These are phyloP conservation scores for Castor canadensis DNA, from an alignment of 2,113 vertebrate species.

Conservation along the genomic window DNA sequence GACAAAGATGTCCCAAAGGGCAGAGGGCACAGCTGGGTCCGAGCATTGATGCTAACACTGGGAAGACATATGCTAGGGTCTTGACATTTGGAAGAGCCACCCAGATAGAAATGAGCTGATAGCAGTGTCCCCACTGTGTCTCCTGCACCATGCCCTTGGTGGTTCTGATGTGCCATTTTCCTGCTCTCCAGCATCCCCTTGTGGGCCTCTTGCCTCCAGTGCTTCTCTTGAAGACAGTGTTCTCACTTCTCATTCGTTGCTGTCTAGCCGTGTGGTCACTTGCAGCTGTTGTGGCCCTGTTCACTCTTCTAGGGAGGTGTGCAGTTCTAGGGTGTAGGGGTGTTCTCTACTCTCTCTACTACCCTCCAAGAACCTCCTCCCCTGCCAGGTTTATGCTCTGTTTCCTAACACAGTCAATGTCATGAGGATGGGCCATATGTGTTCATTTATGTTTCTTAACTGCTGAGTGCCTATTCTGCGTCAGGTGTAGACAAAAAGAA, in stretches of 20 bases:
- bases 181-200: neutral
- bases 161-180: neutral
- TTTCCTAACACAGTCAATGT: neutral
- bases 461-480: neutral
- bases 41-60: neutral
- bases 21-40: neutral
- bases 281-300: fast-evolving
- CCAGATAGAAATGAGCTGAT: neutral
- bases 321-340: no score
- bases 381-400: neutral
- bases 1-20: neutral
- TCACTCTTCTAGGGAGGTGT: neutral
- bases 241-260: neutral
- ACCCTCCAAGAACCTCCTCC: neutral
- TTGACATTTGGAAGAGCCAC: neutral
- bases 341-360: neutral
- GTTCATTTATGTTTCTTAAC: neutral
- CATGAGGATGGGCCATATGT: neutral
- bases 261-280: neutral
- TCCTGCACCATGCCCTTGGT: neutral
- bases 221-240: neutral
- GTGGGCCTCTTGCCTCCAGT: neutral
- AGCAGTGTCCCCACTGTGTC: neutral
- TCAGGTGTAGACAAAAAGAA: neutral
- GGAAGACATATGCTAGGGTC: neutral